phyloP scores from a whole-genome alignment of 2,888 invertebrate genomes.

The Tryphoninae sp. region DNA sequence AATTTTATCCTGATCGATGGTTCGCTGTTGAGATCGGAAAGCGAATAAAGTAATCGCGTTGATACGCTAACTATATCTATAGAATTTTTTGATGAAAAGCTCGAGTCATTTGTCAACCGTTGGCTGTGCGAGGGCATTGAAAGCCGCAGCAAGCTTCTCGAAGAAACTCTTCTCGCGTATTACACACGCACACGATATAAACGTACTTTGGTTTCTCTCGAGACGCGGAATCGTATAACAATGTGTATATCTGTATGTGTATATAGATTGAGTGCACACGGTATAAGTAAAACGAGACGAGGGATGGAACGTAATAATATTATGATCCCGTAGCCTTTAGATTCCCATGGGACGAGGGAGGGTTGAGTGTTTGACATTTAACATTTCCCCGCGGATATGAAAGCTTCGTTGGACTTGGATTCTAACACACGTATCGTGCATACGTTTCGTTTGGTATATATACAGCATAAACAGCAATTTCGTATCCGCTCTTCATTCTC shows the following conservation, averaged over 20 bases:
- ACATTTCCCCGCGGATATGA: slow-evolving; percentile 75
- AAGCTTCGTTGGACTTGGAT: slow-evolving; percentile 26
- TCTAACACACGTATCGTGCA: slow-evolving; percentile 21
- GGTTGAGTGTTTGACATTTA: slow-evolving; percentile 79
- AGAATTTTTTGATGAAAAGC: slow-evolving; percentile 52
- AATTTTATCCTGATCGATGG: slow-evolving; percentile 57
- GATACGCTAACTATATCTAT: slow-evolving; percentile 15
- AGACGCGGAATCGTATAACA: slow-evolving; percentile 49
- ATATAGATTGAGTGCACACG: slow-evolving; percentile 3
- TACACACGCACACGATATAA: neutral
- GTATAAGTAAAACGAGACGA: slow-evolving; percentile 66
- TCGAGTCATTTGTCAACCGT: slow-evolving; percentile 59
- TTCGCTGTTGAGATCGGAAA: slow-evolving; percentile 30
- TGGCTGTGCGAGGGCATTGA: slow-evolving; percentile 33
- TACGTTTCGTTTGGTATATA: neutral
- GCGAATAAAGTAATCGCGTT: slow-evolving; percentile 53
- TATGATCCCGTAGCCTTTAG: slow-evolving; percentile 77
- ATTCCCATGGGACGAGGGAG: slow-evolving; percentile 73
- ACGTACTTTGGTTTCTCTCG: slow-evolving; percentile 1
- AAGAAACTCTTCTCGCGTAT: slow-evolving; percentile 50
- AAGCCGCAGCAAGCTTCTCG: slow-evolving; percentile 45
- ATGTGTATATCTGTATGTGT: slow-evolving; percentile 15
- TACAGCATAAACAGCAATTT: neutral
- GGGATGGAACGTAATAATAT: slow-evolving; percentile 77
- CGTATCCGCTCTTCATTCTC: slow-evolving; percentile 27